Conservation (phyloP, 92 coral and sea anemone species). For the Metridium senile region DNA sequence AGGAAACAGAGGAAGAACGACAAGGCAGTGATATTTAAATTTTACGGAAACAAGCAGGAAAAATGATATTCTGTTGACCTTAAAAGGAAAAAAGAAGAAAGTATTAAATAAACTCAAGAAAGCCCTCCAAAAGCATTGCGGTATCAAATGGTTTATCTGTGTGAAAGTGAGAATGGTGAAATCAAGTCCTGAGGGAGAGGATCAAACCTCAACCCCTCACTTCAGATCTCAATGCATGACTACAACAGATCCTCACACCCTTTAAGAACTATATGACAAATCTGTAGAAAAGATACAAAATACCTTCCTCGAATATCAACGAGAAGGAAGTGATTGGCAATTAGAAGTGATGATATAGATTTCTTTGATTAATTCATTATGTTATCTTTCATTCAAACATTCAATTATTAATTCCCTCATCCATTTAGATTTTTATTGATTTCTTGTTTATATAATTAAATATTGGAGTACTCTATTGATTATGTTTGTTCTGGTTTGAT, state of each 20-base stretch:
- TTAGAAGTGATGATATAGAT: slow-evolving; percentile 10
- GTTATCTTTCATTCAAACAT: too few species aligned
- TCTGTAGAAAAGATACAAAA: slow-evolving; percentile 20
- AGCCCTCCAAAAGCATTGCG: not conserved
- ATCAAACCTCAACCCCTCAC: slow-evolving; percentile 22
- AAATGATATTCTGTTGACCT: slow-evolving; percentile 14
- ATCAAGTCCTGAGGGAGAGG: slow-evolving; percentile 34
- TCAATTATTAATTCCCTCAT: too few species aligned
- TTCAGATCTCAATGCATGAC: slow-evolving; percentile 36
- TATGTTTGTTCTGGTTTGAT: not conserved
- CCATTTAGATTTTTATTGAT: too few species aligned
- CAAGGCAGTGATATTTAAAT: slow-evolving; percentile 25
- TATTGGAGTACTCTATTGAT: slow-evolving; percentile 11
- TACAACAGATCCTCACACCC: slow-evolving; percentile 21
- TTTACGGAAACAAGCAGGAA: slow-evolving; percentile 28
- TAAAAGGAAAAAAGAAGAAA: slow-evolving; percentile 17
- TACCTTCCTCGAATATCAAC: slow-evolving; percentile 17
- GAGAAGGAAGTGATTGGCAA: slow-evolving; percentile 33
- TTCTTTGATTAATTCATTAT: too few species aligned
- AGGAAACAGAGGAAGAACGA: slow-evolving; percentile 12
- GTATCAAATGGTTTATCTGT: slow-evolving; percentile 36
- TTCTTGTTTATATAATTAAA: slow-evolving; percentile 17
- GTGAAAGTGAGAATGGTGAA: slow-evolving; percentile 43
- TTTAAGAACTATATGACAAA: slow-evolving; percentile 5
- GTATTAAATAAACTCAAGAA: not conserved